Base-by-base conservation (phyloP, 2,113 vertebrate species). In the Rhinolophus sinicus region DNA sequence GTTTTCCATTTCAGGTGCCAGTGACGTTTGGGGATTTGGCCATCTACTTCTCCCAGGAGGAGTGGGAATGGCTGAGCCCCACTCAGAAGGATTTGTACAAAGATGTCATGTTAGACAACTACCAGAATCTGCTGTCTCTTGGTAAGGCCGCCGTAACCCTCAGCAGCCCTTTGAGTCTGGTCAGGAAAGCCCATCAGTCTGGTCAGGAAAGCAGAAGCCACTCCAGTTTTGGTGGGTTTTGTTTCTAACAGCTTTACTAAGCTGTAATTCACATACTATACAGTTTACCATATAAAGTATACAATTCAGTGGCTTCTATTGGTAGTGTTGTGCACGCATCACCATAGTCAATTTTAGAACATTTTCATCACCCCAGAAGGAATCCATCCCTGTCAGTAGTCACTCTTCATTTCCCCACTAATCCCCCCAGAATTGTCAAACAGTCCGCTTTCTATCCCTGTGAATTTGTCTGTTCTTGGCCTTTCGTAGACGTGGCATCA, bases 41-140 rank as follows among this genome's bases (percentile, higher is more conserved):
- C 35, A 52, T 98, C 76, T 95, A 95, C 93, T 97, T 98, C 85
- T 96, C 97, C 50, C 65, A n/a, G 73, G 97, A 97, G 24, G 97
- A 98, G 47, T 97, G 97, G 97, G 91, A 93, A 11, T 16, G 56
- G 65, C 97, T 98, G 77, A 97, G 91, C 44, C 96, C 96, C 67
- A 18, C 2, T 0, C 97, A 98, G 91, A 94, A 90, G 52, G 54
- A 52, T 14, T 38, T 98, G 54, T 97, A 98, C 0, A 6, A 91
- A 65, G 95, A 96, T 0, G 97, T 98, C 81, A 97, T 97, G 97
- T 3, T 98, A 91, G 95, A 97, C 69, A 97, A 96, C 95, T 97
- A 96, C 56, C 88, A 10, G 72, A 95, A 85, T 52, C 94, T 98
- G 85, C 94, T 88, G 16, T 96, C 91, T 0, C 54, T 97, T 0